A percentile compares a stretch with the other conserved stretches of the same genome.
phyloP scores from a whole-genome alignment of 2,113 vertebrate genomes.

The Ivindomyrus marchei region DNA sequence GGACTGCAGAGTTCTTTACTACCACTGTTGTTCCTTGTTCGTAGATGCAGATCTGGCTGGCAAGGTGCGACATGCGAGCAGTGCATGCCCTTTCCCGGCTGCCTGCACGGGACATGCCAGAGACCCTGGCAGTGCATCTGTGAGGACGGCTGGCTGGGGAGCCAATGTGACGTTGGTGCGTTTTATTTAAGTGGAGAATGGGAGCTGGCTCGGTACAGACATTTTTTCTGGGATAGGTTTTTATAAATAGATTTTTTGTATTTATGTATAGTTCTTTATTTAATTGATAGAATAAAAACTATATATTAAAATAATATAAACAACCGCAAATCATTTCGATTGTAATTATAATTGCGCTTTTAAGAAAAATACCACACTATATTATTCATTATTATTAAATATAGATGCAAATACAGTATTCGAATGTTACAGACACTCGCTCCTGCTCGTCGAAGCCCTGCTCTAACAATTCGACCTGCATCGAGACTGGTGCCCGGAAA shows the following conservation, averaged over 20 bases:
- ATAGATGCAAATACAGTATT: not conserved
- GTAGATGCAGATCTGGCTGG: conserved; percentile 87
- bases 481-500: conserved; percentile 68
- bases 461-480: conserved; percentile 76
- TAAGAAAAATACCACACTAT: not conserved
- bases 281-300: not conserved
- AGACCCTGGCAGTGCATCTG: conserved; percentile 89
- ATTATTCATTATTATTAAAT: not conserved
- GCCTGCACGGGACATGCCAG: conserved; percentile 73
- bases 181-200: not conserved
- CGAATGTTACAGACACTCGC: conserved; percentile 61
- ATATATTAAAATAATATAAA: not conserved
- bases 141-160: conserved; percentile 81
- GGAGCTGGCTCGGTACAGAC: not conserved
- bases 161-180: conserved; percentile 81
- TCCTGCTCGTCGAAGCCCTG: conserved; percentile 75
- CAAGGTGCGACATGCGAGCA: conserved; percentile 74
- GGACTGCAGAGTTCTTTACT: not conserved
- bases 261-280: not conserved
- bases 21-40: conserved; percentile 28
- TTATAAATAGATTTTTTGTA: not conserved
- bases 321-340: not conserved
- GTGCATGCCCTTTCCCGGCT: conserved; percentile 79
- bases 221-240: not conserved
- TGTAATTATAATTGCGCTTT: not conserved